Base-by-base conservation (phyloP, 2,888 invertebrate species). In the Tanypteryx hageni region DNA sequence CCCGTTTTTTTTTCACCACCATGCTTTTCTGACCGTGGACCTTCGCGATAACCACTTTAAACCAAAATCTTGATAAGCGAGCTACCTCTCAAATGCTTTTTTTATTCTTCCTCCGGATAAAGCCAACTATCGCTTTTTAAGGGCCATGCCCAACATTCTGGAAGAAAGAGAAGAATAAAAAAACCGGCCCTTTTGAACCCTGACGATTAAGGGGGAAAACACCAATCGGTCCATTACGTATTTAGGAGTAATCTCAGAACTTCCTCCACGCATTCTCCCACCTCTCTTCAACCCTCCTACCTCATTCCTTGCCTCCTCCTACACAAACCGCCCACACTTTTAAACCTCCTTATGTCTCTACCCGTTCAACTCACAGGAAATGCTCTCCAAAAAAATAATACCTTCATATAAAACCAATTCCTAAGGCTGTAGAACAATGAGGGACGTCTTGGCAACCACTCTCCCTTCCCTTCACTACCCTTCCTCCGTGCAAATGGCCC, bases 91-190 rank as follows among this genome's bases (percentile, higher is more conserved):
- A 4, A 27, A 27, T 27, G 27, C 22, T 9, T 11, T 27, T 76
- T 13, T 27, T 76, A 44, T 44, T 44, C 44, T 44, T 44, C 44
- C 27, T 22, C 76, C 22, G 27, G 22, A 76, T 27, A 13, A 76
- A 76, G 76, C 76, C 76, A 76, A 76, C 76, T 76, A 76, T 27
- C 22, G 76, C 11, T 76, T 76, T 76, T 76, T 27, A 22, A 76
- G n/a, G 22, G 76, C n/a, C n/a, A n/a, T n/a, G 22, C 22, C 13
- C 27, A 76, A 76, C 76, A 14, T 76, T 27, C 22, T 27, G 1
- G 44, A 5, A 44, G 5, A 5, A 27, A 27, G 10, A 44, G 44
- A 44, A 44, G 44, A 44, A 44, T 7, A 76, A 27, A 4, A 7
- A 10, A 9, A 16, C 68, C 27, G 76, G 11, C 27, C 76, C 76